phyloP scores from a whole-genome alignment of 2,888 invertebrate species.

The Gastracanthus pulcherrimus region DNA sequence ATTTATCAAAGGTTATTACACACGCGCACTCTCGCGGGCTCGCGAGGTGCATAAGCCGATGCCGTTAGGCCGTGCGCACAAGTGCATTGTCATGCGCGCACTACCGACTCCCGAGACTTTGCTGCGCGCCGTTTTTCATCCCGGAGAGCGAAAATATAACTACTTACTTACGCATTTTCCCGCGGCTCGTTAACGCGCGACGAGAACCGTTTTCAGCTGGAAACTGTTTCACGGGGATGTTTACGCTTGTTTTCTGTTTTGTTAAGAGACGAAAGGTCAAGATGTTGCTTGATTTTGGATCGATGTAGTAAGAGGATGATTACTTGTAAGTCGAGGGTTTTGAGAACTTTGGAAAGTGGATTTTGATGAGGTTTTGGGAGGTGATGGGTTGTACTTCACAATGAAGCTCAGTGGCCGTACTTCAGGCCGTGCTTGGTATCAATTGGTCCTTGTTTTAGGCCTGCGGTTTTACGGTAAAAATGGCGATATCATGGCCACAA shows the following conservation, averaged over 20 bases:
- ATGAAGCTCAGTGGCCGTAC: too few species aligned
- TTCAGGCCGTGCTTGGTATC: too few species aligned
- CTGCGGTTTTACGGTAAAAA: too few species aligned
- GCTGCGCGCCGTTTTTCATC: not conserved
- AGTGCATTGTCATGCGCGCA: slow-evolving; percentile 29
- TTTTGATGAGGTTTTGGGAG: too few species aligned
- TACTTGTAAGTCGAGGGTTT: too few species aligned
- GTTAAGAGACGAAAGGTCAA: not conserved
- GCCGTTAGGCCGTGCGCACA: slow-evolving; percentile 18
- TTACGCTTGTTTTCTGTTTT: not conserved
- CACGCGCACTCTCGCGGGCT: not conserved
- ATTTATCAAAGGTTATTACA: slow-evolving; percentile 27
- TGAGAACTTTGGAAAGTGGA: too few species aligned
- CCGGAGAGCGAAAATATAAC: too few species aligned
- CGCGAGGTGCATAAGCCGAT: not conserved
- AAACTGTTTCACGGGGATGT: not conserved
- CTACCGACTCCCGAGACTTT: not conserved
- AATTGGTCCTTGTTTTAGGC: too few species aligned
- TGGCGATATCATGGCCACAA: too few species aligned
- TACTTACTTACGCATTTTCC: too few species aligned
- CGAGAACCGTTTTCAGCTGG: not conserved
- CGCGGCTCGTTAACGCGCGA: too few species aligned
- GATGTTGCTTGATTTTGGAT: not conserved
- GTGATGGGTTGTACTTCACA: too few species aligned
- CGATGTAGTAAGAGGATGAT: not conserved